A percentile compares a stretch with the other conserved stretches of the same genome.
phyloP scores from a whole-genome alignment of 2,888 invertebrate genomes.

The Pandemis heparana region DNA sequence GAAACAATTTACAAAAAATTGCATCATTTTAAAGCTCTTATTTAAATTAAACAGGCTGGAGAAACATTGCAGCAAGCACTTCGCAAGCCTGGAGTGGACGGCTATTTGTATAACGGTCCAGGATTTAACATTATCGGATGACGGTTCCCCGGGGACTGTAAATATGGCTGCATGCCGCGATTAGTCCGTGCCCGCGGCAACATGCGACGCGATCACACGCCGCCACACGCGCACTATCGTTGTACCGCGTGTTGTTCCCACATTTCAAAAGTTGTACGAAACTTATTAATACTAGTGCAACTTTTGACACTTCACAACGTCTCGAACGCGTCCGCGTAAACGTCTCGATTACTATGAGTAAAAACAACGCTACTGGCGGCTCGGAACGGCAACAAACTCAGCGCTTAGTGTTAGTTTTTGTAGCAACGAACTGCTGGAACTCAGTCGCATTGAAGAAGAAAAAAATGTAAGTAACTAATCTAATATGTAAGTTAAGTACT shows the following conservation, averaged over 20 bases:
- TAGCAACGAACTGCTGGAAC: too few species aligned
- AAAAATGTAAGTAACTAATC: too few species aligned
- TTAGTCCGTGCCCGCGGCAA: slow-evolving; percentile 65
- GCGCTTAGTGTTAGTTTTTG: too few species aligned
- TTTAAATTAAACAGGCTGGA: slow-evolving; percentile 8
- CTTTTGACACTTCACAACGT: too few species aligned
- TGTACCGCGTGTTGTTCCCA: slow-evolving; percentile 8
- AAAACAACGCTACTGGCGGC: too few species aligned
- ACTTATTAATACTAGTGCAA: not conserved
- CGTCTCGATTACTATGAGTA: too few species aligned
- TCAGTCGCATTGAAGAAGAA: too few species aligned
- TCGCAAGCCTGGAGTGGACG: slow-evolving; percentile 41
- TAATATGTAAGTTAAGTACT: too few species aligned
- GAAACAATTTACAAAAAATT: not conserved
- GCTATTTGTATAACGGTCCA: slow-evolving; percentile 58
- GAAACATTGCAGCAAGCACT: slow-evolving; percentile 27
- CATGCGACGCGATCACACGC: slow-evolving; percentile 47
- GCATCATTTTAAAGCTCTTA: not conserved
- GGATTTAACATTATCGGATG: slow-evolving; percentile 70
- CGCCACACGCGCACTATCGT: slow-evolving; percentile 21
- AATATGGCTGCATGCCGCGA: slow-evolving; percentile 69
- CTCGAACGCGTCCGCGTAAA: too few species aligned
- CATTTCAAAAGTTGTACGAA: slow-evolving; percentile 19
- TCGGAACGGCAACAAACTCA: too few species aligned
- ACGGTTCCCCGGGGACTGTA: slow-evolving; percentile 71